These are phyloP conservation scores for Leptobrachium leishanense DNA, from an alignment of 2,113 vertebrate genomes.

Conservation along the genomic window DNA sequence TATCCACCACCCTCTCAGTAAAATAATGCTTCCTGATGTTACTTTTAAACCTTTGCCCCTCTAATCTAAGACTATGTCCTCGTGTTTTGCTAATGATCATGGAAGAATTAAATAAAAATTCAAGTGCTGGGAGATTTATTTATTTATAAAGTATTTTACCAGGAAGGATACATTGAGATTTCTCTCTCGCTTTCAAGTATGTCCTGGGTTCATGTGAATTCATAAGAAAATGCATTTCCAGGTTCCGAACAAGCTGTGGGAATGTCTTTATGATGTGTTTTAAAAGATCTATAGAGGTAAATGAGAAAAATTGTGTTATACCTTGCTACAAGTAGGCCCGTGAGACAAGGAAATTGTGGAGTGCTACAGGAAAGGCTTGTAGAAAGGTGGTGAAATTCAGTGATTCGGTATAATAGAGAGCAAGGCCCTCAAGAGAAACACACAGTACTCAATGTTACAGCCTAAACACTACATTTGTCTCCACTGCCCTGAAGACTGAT, in stretches of 20 bases:
- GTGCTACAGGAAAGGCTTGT: neutral
- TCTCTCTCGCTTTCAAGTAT: too few relatives aligned
- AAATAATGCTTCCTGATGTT: too few relatives aligned
- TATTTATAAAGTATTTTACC: too few relatives aligned
- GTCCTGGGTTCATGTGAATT: too few relatives aligned
- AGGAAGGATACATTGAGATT: too few relatives aligned
- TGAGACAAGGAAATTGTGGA: neutral
- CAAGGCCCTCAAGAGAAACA: neutral
- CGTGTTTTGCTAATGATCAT: too few relatives aligned
- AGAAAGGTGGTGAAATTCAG: neutral
- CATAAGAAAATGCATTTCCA: neutral
- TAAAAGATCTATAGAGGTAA: neutral
- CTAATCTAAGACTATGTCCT: too few relatives aligned
- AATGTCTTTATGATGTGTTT: neutral
- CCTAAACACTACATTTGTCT: conserved; percentile 4
- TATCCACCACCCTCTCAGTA: too few relatives aligned
- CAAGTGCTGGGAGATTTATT: too few relatives aligned
- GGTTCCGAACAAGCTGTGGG: neutral
- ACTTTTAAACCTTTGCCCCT: too few relatives aligned
- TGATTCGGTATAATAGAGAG: neutral
- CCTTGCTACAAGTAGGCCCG: neutral
- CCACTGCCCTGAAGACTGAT: neutral
- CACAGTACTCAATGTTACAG: neutral
- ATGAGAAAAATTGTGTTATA: neutral
- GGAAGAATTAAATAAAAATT: too few relatives aligned